Percentiles rank a stretch among this genome's conserved stretches.
Conservation (phyloP, 2,888 invertebrate species). For the Petrophora chlorosata region DNA sequence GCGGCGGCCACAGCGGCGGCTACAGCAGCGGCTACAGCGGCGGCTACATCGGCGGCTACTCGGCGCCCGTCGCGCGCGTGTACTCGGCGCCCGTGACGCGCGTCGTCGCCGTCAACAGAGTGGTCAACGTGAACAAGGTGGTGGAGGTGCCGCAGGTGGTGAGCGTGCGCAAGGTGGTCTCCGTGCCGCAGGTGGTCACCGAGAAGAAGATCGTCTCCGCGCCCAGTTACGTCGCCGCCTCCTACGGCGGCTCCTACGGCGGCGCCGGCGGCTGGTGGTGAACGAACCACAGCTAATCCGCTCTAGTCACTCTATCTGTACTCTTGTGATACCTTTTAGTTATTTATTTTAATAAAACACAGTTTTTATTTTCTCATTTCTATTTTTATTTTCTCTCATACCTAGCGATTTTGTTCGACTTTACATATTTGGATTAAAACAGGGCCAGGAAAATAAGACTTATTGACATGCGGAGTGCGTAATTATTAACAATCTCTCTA, state of each 20-base stretch:
- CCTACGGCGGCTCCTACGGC: slow-evolving; percentile 21
- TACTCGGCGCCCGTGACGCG: slow-evolving; percentile 41
- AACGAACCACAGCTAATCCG: slow-evolving; percentile 2
- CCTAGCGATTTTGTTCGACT: too few relatives aligned
- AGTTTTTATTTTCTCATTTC: background rate
- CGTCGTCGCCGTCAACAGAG: slow-evolving; percentile 49
- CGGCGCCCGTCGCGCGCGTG: slow-evolving; percentile 11
- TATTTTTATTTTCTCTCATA: background rate
- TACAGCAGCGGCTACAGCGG: slow-evolving; percentile 13
- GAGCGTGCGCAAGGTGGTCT: slow-evolving; percentile 54
- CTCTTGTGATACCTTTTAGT: background rate
- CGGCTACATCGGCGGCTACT: slow-evolving; percentile 5
- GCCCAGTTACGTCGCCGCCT: slow-evolving; percentile 34
- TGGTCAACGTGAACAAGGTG: slow-evolving; percentile 52
- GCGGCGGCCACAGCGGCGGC: slow-evolving; percentile 6
- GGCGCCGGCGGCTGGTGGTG: slow-evolving; percentile 42
- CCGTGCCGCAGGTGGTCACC: slow-evolving; percentile 59
- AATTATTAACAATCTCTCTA: too few relatives aligned
- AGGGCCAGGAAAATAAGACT: too few relatives aligned
- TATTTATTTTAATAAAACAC: slow-evolving; percentile 12
- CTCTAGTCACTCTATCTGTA: slow-evolving; percentile 3
- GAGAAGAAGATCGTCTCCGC: slow-evolving; percentile 52
- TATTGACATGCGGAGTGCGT: too few relatives aligned
- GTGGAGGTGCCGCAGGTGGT: slow-evolving; percentile 52
- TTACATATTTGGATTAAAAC: too few relatives aligned